phyloP scores from a whole-genome alignment of 2,888 invertebrate genomes.

The Branchellion lobata region DNA sequence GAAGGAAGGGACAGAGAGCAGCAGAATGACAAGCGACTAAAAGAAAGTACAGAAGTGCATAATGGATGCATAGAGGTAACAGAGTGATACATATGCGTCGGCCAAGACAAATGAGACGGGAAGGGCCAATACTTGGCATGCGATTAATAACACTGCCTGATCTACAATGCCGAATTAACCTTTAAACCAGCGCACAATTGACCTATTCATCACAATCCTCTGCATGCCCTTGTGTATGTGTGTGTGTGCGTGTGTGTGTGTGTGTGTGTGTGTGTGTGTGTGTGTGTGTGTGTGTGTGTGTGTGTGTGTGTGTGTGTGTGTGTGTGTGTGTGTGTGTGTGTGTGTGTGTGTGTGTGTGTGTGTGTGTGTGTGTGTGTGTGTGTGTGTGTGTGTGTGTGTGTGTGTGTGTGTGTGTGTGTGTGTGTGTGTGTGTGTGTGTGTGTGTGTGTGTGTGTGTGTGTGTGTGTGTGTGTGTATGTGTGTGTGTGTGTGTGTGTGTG shows the following conservation, averaged over 20 bases:
- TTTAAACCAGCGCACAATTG: background rate
- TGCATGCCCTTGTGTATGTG: background rate
- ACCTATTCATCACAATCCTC: background rate
- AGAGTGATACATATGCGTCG: no score
- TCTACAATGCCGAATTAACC: background rate
- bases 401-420: conserved; percentile 36
- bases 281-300: conserved; percentile 20
- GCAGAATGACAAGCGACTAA: no score
- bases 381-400: conserved; percentile 34
- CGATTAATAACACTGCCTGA: background rate
- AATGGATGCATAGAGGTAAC: no score
- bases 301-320: conserved; percentile 21
- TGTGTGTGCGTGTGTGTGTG: conserved; percentile 13
- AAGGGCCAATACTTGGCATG: conserved; percentile 51
- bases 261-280: conserved; percentile 17
- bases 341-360: conserved; percentile 16
- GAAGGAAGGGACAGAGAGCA: no score
- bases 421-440: conserved; percentile 31
- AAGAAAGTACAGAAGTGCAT: no score
- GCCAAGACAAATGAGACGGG: no score
- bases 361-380: conserved; percentile 38
- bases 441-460: conserved; percentile 35
- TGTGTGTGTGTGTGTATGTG: conserved; percentile 24
- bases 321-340: background rate
- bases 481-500: conserved; percentile 35